Evolutionary conservation across 2,888 invertebrate species (phyloP).

Genomic region (Laspeyria flexula): DNA sequence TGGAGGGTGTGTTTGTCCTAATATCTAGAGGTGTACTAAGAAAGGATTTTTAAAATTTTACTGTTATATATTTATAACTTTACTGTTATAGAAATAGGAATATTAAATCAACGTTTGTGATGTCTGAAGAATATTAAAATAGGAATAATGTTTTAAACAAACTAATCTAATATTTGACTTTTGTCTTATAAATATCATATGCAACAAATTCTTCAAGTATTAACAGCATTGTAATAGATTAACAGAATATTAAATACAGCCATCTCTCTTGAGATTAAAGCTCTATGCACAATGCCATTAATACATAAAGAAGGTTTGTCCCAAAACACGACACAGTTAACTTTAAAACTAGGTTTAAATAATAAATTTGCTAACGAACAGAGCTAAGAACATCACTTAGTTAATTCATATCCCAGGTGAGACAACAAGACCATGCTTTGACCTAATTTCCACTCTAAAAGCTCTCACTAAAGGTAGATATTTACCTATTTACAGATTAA

Average conservation of each 20-base stretch:
- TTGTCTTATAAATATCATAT: too few relatives aligned
- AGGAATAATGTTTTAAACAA: too few relatives aligned
- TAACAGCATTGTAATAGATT: background rate
- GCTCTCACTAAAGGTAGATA: background rate
- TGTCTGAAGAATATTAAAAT: too few relatives aligned
- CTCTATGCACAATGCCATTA: constrained; percentile 1
- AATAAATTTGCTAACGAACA: constrained; percentile 20
- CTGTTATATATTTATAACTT: too few relatives aligned
- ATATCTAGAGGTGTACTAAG: too few relatives aligned
- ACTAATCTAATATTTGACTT: too few relatives aligned
- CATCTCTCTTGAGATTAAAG: background rate
- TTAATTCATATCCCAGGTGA: constrained; percentile 14
- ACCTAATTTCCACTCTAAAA: background rate
- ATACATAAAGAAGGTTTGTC: constrained; percentile 9
- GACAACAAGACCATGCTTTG: background rate
- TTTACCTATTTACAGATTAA: too few relatives aligned
- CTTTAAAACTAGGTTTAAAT: constrained; percentile 35
- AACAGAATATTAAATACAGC: background rate
- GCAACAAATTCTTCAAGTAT: too few relatives aligned
- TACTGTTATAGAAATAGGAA: too few relatives aligned
- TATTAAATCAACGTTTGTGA: too few relatives aligned
- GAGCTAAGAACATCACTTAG: constrained; percentile 7
- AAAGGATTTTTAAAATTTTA: too few relatives aligned
- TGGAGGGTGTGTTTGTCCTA: too few relatives aligned
- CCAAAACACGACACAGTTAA: constrained; percentile 20